Evolutionary conservation across 2,888 invertebrate genomes (phyloP).

Genomic region (Hemaris fuciformis): DNA sequence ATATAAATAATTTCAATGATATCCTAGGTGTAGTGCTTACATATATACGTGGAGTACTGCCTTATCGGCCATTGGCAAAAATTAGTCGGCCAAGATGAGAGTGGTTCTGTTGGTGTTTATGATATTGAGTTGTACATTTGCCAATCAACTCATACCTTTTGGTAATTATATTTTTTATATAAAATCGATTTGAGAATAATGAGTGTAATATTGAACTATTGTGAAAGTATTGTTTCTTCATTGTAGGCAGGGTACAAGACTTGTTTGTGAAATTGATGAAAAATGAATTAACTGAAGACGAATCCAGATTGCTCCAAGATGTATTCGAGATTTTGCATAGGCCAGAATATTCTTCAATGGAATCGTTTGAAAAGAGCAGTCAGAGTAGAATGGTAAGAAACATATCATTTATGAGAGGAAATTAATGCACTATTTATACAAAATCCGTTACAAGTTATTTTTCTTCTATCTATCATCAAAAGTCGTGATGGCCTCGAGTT

Average conservation of each 20-base stretch:
- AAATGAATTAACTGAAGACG: conserved; percentile 45
- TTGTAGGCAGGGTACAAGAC: conserved; percentile 50
- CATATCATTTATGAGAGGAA: neutral
- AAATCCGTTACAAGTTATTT: too few species aligned
- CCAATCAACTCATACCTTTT: conserved; percentile 46
- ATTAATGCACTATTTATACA: neutral
- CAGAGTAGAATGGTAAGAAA: conserved; percentile 47
- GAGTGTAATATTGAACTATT: conserved; percentile 15
- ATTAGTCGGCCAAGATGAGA: conserved; percentile 48
- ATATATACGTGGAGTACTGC: conserved; percentile 39
- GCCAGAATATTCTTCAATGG: conserved; percentile 37
- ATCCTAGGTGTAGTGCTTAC: conserved; percentile 25
- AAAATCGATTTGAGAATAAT: neutral
- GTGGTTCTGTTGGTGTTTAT: conserved; percentile 45
- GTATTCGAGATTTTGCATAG: conserved; percentile 53
- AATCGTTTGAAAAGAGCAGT: conserved; percentile 30
- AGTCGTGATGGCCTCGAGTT: too few species aligned
- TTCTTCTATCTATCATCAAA: too few species aligned
- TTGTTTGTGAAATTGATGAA: conserved; percentile 53
- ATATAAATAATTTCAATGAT: conserved; percentile 32
- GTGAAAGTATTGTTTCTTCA: conserved; percentile 11
- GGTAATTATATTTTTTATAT: conserved; percentile 38
- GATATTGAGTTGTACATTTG: conserved; percentile 40
- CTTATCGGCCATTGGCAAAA: conserved; percentile 38
- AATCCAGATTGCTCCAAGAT: conserved; percentile 45